Base-by-base conservation (phyloP, 2,888 invertebrate genomes). In the Agriopis aurantiaria region DNA sequence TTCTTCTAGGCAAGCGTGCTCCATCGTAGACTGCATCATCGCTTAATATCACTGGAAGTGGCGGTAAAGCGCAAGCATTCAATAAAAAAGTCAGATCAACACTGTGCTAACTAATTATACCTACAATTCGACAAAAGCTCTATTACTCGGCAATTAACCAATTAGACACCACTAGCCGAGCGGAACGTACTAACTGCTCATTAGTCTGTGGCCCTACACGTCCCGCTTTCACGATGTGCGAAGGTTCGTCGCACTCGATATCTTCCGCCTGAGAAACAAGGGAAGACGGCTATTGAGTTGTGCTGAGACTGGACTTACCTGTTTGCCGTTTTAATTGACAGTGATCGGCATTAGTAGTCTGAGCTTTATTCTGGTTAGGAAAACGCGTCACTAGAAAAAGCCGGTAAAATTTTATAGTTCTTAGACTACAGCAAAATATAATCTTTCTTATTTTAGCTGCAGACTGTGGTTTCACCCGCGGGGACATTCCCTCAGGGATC, bases 231-330 rank as follows among this genome's bases (percentile, higher is more conserved):
- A 71, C 65, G 76, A 67, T 68, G 46, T 55, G 43, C 58, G 45
- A 62, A 61, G 73, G 76, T 72, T 76, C 76, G 73, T 69, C 66
- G 75, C 45, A 67, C 75, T 59, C 53, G 53, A 23, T n/a, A 56
- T 61, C 68, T 74, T 74, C 69, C 73, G 66, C 75, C 60, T 75
- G 56, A 65, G 71, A 73, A 70, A 67, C 72, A 66, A 53, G 70
- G 75, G 71, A 76, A 76, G 23, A 63, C 51, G 10, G 45, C 53
- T 68, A 46, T 51, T 53, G 67, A 62, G 59, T 14, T 63, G 59
- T 48, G 48, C 58, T 51, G 6, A 14, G 58, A 67, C 66, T 59
- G 40, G 70, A 48, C 17, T n/a, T 53, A 71, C 63, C 59, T 63
- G 70, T 67, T 66, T 56, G 40, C 61, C 41, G 69, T 57, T 65